Evolutionary conservation across 2,888 invertebrate genomes (phyloP).

Genomic region (Dicycla oo): DNA sequence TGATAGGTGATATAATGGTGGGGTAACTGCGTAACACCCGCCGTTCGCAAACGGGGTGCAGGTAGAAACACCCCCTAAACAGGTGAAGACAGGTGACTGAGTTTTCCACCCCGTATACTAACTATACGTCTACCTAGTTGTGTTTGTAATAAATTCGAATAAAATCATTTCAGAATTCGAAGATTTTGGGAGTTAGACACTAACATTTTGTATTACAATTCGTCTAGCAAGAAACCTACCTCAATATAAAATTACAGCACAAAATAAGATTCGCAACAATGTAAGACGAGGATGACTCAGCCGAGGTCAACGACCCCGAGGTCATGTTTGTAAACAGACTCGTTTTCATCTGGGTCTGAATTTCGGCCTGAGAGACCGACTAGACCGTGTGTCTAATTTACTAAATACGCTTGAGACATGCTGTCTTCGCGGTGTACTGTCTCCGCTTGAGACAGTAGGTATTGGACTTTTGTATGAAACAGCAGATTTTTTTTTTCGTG

Average conservation of each 20-base stretch:
- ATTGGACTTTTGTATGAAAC: no score
- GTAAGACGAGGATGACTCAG: slow-evolving; percentile 52
- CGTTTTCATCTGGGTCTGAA: slow-evolving; percentile 46
- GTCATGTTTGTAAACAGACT: slow-evolving; percentile 63
- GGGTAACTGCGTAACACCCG: no score
- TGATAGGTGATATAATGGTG: no score
- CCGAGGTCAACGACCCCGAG: slow-evolving; percentile 58
- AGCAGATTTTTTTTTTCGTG: no score
- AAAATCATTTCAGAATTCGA: background rate
- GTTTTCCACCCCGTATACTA: no score
- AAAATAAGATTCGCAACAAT: slow-evolving; percentile 38
- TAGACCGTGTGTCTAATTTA: slow-evolving; percentile 44
- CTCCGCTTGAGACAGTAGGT: no score
- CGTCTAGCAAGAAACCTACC: slow-evolving; percentile 16
- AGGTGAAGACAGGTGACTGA: no score
- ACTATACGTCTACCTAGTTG: no score
- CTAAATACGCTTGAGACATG: slow-evolving; percentile 37
- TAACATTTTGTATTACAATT: background rate
- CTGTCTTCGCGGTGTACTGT: no score
- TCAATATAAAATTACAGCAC: slow-evolving; percentile 17
- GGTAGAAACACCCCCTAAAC: no score
- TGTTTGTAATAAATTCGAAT: background rate
- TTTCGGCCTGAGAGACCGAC: slow-evolving; percentile 38
- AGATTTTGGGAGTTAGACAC: background rate
- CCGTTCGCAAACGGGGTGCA: no score